Base-by-base conservation (phyloP, 2,888 invertebrate genomes). In the Polydrusus cervinus region DNA sequence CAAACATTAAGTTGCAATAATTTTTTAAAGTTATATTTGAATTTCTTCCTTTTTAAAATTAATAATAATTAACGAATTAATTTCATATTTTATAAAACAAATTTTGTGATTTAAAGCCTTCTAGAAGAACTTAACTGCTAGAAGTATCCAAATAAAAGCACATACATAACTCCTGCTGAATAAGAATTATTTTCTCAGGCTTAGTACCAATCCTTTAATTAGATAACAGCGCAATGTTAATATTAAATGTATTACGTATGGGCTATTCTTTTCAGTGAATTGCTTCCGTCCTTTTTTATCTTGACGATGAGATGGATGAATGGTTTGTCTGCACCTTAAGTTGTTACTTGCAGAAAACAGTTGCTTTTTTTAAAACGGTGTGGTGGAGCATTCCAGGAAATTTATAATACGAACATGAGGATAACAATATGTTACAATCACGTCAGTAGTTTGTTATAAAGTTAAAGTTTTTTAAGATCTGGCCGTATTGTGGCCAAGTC, bases 191-290 rank as follows among this genome's bases (percentile, higher is more conserved):
- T 49, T 49, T 60, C 47, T 13, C 49, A 61, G 18, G 20, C 51
- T 49, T 38, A 69, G 38, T 30, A 16, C 49, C 61, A 49, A 69
- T 69, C 61, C 43, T 60, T 69, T 69, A 69, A 69, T 69, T 61
- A 61, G 69, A 69, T 69, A 69, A 69, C 69, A 69, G 61, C 69
- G 61, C 38, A 69, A 60, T 69, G 49, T 61, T 61, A 60, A 69
- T 69, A 60, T 43, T 60, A 69, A 61, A 69, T 60, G 47, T 34
- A 60, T 60, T 60, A 69, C 47, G 68, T 38, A 69, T 47, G 20
- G 14, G 60, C 49, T 71, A 65, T 62, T 45, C 60, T 51, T 62
- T 70, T 70, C 61, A 70, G 62, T 57, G 34, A 62, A 70, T 40
- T 70, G 61, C 47, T 70, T 47, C 30, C 62, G 47, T 70, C 62